Evolutionary conservation across 2,888 invertebrate species (phyloP).

Genomic region (Polymixis flavicincta): DNA sequence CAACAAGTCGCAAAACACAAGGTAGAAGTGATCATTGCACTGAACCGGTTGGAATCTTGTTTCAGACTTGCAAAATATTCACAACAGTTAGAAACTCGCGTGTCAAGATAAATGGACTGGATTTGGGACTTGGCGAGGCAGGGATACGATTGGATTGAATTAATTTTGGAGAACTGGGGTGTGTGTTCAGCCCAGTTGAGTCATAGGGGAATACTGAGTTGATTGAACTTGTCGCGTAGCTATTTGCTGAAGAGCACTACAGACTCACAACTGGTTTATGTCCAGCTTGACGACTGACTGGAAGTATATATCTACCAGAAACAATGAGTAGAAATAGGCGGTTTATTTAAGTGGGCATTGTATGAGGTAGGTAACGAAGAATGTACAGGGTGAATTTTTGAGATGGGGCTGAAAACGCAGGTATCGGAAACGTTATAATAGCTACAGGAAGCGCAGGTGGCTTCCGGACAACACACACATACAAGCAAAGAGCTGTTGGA

Average conservation of each 20-base stretch:
- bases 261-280: constrained; percentile 20
- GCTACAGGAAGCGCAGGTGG: too few relatives aligned
- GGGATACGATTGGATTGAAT: background rate
- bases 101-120: constrained; percentile 5
- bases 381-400: background rate
- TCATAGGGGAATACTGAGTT: constrained; percentile 15
- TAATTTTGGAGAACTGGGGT: constrained; percentile 23
- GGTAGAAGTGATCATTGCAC: constrained; percentile 7
- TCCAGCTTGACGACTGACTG: background rate
- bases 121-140: background rate
- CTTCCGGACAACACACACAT: too few relatives aligned
- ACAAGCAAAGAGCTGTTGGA: too few relatives aligned
- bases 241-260: constrained; percentile 18
- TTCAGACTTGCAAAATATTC: background rate
- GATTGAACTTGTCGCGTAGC: constrained; percentile 33
- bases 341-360: background rate
- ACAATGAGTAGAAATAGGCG: background rate
- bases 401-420: background rate
- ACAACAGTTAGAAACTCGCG: constrained; percentile 11
- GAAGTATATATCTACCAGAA: background rate
- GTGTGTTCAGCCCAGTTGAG: constrained; percentile 2
- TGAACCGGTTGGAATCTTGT: constrained; percentile 28
- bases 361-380: background rate
- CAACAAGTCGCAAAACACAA: background rate
- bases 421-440: background rate